A percentile compares a stretch with the other conserved stretches of the same genome.
Conservation (phyloP, 2,888 invertebrate species). For the Pharmacophagus antenor region DNA sequence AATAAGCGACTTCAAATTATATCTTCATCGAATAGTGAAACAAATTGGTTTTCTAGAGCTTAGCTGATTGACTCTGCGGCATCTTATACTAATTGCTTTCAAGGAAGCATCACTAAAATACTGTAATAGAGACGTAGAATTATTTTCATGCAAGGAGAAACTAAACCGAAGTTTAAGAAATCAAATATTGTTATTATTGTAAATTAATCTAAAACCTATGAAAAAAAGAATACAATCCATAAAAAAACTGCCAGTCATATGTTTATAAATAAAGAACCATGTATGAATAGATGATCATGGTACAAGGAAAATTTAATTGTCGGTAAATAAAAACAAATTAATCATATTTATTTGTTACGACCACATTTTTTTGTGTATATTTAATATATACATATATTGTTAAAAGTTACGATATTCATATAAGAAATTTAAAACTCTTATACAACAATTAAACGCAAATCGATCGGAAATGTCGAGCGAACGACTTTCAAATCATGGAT, state of each 20-base stretch:
- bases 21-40: too few species aligned
- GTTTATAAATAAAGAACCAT: too few species aligned
- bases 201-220: not conserved
- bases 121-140: not conserved
- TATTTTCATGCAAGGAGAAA: not conserved
- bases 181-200: not conserved
- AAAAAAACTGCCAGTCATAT: too few species aligned
- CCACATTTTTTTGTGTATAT: not conserved
- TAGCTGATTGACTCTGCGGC: not conserved
- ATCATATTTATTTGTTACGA: too few species aligned
- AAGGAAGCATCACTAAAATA: not conserved
- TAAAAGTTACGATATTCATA: not conserved
- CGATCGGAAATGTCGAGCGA: constrained; percentile 69
- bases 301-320: too few species aligned
- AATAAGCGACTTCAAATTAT: too few species aligned
- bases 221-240: too few species aligned
- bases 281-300: too few species aligned
- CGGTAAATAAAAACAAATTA: too few species aligned
- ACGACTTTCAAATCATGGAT: constrained; percentile 57
- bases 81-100: not conserved
- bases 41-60: not conserved
- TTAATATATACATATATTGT: not conserved
- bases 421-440: constrained; percentile 36
- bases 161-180: not conserved
- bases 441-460: constrained; percentile 73